A percentile compares a stretch with the other conserved stretches of the same genome.
Conservation (phyloP, 1,140 invertebrate genomes). For the Drosophila lacertosa region DNA sequence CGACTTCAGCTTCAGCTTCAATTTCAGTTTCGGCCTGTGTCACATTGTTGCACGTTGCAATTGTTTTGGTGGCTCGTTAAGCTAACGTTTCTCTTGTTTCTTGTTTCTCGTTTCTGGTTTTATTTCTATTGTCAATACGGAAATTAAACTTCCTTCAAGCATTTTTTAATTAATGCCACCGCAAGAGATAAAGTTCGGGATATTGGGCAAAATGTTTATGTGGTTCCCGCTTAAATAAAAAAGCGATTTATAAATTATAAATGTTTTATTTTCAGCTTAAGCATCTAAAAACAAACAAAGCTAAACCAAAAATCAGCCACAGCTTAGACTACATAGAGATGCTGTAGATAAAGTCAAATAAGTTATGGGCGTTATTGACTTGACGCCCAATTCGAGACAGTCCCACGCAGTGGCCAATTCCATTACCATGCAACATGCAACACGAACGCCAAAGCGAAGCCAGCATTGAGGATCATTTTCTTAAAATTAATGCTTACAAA, state of each 20-base stretch:
- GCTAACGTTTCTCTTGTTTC: too few species aligned
- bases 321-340: too few species aligned
- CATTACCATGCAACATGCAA: constrained; percentile 1
- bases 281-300: too few species aligned
- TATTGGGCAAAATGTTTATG: not conserved
- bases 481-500: constrained; percentile 36
- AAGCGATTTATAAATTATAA: too few species aligned
- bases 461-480: constrained; percentile 33
- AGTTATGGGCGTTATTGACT: not conserved
- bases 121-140: constrained; percentile 3
- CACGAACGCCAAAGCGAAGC: not conserved
- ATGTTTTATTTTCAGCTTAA: too few species aligned
- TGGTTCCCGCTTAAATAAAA: too few species aligned
- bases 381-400: not conserved
- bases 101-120: not conserved
- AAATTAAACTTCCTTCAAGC: constrained; percentile 14
- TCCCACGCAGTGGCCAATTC: constrained; percentile 20
- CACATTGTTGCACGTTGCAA: constrained; percentile 34
- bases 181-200: not conserved
- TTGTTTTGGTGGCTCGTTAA: not conserved
- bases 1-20: not conserved
- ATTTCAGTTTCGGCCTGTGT: not conserved
- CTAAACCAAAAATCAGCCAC: too few species aligned
- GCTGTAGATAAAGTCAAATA: not conserved
- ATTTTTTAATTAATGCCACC: constrained; percentile 14